These are phyloP conservation scores for Strongylocentrotus purpuratus DNA, from an alignment of 35 echinoderm and acorn worm species.

Conservation along the genomic window DNA sequence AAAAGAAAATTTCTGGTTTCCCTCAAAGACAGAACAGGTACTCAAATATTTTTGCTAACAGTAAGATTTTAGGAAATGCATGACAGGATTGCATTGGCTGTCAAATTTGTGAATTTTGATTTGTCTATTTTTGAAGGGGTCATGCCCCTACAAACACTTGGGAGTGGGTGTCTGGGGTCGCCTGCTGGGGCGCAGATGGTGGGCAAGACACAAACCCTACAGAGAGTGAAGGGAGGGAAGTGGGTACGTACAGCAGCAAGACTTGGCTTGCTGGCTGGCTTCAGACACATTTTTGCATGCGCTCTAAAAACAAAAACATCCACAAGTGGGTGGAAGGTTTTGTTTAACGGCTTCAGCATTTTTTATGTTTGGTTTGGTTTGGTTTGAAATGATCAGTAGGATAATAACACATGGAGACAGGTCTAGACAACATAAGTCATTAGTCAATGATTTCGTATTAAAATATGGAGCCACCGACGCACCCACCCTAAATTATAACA, in stretches of 20 bases:
- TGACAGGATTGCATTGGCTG: constrained; percentile 8
- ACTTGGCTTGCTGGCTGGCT: background rate
- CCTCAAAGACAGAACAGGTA: background rate
- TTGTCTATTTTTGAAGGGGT: background rate
- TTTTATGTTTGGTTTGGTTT: background rate
- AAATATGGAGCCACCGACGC: background rate
- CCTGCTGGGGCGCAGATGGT: constrained; percentile 6
- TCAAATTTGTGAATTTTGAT: constrained; percentile 4
- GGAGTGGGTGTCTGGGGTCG: background rate
- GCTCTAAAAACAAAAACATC: background rate
- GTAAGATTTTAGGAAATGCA: background rate
- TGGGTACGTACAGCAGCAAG: background rate
- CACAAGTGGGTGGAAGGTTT: background rate
- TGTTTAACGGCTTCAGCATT: background rate
- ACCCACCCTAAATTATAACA: background rate
- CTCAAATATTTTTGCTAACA: background rate
- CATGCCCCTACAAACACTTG: constrained; percentile 8
- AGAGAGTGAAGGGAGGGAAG: background rate
- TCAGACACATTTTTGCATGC: background rate
- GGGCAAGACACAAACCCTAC: background rate
- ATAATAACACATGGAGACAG: background rate
- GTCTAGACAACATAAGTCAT: constrained; percentile 2
- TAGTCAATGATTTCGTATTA: background rate
- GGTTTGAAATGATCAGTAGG: background rate
- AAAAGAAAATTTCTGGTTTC: background rate